phyloP scores from a whole-genome alignment of 92 coral and sea anemone species.

The Epizoanthus scotinus region DNA sequence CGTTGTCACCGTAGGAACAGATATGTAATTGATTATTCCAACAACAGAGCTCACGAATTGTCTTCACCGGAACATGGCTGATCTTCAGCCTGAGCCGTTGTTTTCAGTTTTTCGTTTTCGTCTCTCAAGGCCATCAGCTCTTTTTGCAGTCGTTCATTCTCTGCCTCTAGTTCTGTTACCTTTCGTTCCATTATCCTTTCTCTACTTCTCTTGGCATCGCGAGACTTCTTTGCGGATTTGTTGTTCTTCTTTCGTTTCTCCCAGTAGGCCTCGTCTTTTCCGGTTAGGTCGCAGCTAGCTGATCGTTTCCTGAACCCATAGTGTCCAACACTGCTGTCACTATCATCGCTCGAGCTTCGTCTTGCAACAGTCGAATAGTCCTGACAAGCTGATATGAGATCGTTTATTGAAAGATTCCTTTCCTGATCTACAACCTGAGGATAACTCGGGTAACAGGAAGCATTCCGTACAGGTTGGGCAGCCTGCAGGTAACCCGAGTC shows the following conservation, averaged over 20 bases:
- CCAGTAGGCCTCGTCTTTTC: background rate
- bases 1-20: too few relatives aligned
- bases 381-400: background rate
- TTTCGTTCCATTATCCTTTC: constrained; percentile 4
- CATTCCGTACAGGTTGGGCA: background rate
- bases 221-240: constrained; percentile 3
- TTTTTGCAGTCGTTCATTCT: background rate
- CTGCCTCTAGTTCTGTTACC: background rate
- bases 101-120: background rate
- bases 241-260: constrained; percentile 19
- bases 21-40: too few relatives aligned
- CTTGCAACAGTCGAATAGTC: background rate
- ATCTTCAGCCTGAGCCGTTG: background rate
- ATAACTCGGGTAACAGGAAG: too few relatives aligned
- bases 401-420: background rate
- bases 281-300: background rate
- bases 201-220: background rate
- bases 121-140: background rate
- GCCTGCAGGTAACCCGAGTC: background rate
- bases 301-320: background rate
- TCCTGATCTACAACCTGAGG: background rate
- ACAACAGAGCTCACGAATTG: background rate
- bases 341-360: background rate
- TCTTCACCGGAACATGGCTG: background rate
- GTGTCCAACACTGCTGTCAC: background rate